A percentile compares a stretch with the other conserved stretches of the same genome.
Conservation (phyloP, 2,113 vertebrate genomes). For the Nycticorax nycticorax region DNA sequence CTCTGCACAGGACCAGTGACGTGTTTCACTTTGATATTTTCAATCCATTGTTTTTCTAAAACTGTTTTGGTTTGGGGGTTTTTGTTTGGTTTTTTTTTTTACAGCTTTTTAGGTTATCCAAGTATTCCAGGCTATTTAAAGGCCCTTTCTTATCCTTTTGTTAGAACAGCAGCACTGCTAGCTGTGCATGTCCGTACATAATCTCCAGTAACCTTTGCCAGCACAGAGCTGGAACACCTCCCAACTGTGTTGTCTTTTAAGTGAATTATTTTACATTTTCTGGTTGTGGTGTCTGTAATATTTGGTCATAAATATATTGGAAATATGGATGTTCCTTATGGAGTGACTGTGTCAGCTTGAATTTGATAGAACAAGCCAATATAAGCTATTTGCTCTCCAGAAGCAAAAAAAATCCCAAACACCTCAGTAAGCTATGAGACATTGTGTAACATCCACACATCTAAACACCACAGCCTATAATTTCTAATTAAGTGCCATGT, state of each 20-base stretch:
- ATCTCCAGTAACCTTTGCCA: constrained; percentile 23
- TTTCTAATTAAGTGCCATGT: not conserved
- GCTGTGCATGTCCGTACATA: constrained; percentile 5
- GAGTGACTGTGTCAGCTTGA: not conserved
- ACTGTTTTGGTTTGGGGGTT: not conserved
- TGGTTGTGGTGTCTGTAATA: not conserved
- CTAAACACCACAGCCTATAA: not conserved
- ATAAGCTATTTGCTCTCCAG: constrained; percentile 6
- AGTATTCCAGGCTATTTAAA: constrained; percentile 25
- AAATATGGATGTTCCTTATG: constrained; percentile 1
- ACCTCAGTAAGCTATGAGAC: constrained; percentile 7
- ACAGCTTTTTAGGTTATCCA: constrained; percentile 4
- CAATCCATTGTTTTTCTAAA: not conserved
- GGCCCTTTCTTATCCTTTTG: not conserved
- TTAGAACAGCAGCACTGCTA: not conserved
- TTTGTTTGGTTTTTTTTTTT: not conserved
- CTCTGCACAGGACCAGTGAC: not conserved
- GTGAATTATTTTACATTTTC: constrained; percentile 45
- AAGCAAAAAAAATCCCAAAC: not conserved
- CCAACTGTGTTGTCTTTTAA: not conserved
- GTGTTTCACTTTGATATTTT: not conserved
- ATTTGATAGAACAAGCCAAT: constrained; percentile 22
- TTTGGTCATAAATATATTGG: not conserved
- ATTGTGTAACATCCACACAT: not conserved
- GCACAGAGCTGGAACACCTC: not conserved